Percentiles rank a stretch among this genome's conserved stretches.
phyloP scores from a whole-genome alignment of 2,113 vertebrate species.

The Tetrao urogallus region DNA sequence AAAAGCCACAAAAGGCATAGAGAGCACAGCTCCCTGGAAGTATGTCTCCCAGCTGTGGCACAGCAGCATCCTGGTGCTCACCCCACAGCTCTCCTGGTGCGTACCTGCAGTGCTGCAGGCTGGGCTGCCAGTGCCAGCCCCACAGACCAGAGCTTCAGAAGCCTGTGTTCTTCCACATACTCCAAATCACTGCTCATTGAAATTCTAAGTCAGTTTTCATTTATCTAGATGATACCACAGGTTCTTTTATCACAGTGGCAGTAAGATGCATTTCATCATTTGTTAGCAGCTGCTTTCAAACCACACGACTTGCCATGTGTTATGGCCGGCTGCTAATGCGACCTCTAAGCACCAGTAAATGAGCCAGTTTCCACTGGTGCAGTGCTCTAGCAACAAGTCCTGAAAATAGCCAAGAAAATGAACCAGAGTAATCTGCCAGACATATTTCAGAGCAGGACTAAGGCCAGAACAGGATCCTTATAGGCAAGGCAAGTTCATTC shows the following conservation, averaged over 20 bases:
- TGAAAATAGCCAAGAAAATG: slow-evolving; percentile 33
- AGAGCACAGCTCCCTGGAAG: background rate
- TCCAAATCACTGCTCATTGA: background rate
- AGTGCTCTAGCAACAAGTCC: background rate
- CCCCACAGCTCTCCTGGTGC: background rate
- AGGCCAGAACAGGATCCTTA: slow-evolving; percentile 18
- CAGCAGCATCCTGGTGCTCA: no score
- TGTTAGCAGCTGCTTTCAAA: slow-evolving; percentile 36
- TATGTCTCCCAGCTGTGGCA: no score
- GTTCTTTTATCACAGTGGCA: background rate
- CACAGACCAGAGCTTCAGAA: background rate
- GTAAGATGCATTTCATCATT: background rate
- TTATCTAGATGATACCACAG: background rate
- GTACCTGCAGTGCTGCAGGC: no score
- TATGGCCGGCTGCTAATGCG: slow-evolving; percentile 23
- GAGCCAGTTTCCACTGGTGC: slow-evolving; percentile 5
- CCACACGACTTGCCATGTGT: background rate
- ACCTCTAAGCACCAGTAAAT: slow-evolving; percentile 13
- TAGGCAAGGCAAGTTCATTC: background rate
- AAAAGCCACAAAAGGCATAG: background rate
- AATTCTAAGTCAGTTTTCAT: background rate
- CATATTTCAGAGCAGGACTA: slow-evolving; percentile 12
- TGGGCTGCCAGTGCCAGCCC: background rate
- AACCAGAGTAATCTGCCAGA: slow-evolving; percentile 21
- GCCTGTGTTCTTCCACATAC: background rate